phyloP scores from a whole-genome alignment of 92 coral and sea anemone genomes.

The Anthopleura xanthogrammica region DNA sequence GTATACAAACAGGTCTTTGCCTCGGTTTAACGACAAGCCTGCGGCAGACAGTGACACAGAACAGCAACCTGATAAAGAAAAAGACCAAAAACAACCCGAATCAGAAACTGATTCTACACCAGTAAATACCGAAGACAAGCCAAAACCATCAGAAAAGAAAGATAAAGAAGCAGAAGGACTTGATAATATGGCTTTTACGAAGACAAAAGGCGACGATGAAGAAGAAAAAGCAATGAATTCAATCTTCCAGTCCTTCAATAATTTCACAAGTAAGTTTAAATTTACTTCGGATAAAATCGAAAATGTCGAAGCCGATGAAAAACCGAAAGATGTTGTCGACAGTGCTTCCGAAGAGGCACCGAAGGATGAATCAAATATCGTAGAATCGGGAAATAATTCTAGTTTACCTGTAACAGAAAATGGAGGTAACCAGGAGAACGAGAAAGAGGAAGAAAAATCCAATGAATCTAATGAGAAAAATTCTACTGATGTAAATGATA shows the following conservation, averaged over 20 bases:
- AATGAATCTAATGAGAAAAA: not conserved
- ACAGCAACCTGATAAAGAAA: constrained; percentile 8
- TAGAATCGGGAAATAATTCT: not conserved
- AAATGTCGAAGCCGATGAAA: not conserved
- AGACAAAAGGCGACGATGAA: constrained; percentile 21
- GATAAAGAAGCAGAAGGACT: not conserved
- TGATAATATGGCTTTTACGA: constrained; percentile 34
- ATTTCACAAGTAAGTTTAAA: constrained; percentile 29
- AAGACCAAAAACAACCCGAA: not conserved
- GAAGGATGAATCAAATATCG: constrained; percentile 15
- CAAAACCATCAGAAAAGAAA: not conserved
- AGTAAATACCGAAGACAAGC: not conserved
- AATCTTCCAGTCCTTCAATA: constrained; percentile 23
- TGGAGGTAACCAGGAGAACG: not conserved
- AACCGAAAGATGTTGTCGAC: constrained; percentile 18
- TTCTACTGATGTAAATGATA: not conserved
- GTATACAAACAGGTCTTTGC: constrained; percentile 13
- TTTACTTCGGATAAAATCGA: constrained; percentile 29
- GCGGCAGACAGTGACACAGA: constrained; percentile 37
- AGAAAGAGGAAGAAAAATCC: not conserved
- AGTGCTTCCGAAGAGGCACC: constrained; percentile 7
- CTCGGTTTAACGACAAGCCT: constrained; percentile 33
- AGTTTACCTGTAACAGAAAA: not conserved
- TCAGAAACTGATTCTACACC: not conserved
- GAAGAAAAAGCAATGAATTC: constrained; percentile 21